phyloP scores from a whole-genome alignment of 2,113 vertebrate genomes.

The Haplochromis burtoni region DNA sequence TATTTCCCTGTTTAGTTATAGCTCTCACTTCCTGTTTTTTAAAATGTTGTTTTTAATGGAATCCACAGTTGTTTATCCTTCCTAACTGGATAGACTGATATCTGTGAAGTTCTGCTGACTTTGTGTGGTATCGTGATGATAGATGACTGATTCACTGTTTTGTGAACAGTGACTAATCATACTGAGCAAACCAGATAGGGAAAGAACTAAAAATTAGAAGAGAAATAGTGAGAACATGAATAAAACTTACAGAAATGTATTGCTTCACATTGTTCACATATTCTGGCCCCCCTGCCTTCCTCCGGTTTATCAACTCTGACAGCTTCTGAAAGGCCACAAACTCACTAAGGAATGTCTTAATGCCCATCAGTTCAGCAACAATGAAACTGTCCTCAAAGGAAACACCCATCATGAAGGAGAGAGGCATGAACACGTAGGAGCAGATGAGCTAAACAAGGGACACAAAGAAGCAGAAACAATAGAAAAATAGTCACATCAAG shows the following conservation, averaged over 20 bases:
- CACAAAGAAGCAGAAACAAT: not conserved
- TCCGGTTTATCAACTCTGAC: conserved; percentile 69
- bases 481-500: not conserved
- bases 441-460: conserved; percentile 73
- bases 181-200: not conserved
- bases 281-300: conserved; percentile 71
- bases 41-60: not conserved
- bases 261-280: conserved; percentile 79
- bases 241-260: conserved; percentile 61
- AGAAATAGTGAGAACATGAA: not conserved
- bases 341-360: conserved; percentile 88
- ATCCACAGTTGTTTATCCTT: not conserved
- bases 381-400: conserved; percentile 87
- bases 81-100: not conserved
- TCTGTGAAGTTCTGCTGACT: not conserved
- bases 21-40: not conserved
- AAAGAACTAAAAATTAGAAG: not conserved
- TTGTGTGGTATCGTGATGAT: not conserved
- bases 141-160: not conserved
- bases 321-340: conserved; percentile 83
- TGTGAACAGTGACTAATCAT: not conserved
- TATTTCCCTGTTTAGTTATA: not conserved
- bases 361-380: conserved; percentile 80
- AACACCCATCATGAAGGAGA: conserved; percentile 88
- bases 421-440: conserved; percentile 84